A percentile compares a stretch with the other conserved stretches of the same genome.
Conservation (phyloP, 1,140 invertebrate genomes). For the Magallana ariakensis region DNA sequence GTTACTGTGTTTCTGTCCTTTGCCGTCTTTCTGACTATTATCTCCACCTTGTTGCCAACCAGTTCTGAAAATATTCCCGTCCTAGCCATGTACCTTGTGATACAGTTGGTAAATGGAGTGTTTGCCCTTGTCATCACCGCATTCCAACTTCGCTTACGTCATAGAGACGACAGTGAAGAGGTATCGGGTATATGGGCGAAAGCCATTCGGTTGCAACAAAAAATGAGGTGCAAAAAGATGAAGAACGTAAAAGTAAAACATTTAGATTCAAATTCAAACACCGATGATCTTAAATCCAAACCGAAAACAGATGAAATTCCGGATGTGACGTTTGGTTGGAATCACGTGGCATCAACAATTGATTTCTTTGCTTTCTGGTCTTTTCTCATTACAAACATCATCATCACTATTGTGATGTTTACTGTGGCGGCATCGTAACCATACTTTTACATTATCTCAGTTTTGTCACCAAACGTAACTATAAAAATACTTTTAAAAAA, state of each 20-base stretch:
- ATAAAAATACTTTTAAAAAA: no score
- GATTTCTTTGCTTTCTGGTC: no score
- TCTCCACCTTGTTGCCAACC: conserved; percentile 82
- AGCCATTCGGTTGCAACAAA: not conserved
- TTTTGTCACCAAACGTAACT: no score
- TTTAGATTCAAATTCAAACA: not conserved
- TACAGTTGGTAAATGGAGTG: conserved; percentile 26
- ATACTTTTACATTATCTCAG: no score
- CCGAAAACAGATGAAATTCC: not conserved
- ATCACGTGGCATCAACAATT: not conserved
- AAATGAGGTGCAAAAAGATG: not conserved
- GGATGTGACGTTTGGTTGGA: not conserved
- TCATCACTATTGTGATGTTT: no score
- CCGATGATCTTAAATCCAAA: not conserved
- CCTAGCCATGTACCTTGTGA: conserved; percentile 71
- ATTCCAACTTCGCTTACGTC: conserved; percentile 40
- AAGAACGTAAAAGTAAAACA: not conserved
- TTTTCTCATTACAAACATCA: no score
- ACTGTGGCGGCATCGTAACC: no score
- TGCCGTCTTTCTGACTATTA: conserved; percentile 83
- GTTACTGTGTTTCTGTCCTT: conserved; percentile 82
- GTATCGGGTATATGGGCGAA: not conserved
- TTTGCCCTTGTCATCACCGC: conserved; percentile 26
- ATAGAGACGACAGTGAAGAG: not conserved
- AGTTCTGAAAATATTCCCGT: conserved; percentile 80